A percentile compares a stretch with the other conserved stretches of the same genome.
phyloP scores from a whole-genome alignment of 2,113 vertebrate species.

The Heterochromis multidens region DNA sequence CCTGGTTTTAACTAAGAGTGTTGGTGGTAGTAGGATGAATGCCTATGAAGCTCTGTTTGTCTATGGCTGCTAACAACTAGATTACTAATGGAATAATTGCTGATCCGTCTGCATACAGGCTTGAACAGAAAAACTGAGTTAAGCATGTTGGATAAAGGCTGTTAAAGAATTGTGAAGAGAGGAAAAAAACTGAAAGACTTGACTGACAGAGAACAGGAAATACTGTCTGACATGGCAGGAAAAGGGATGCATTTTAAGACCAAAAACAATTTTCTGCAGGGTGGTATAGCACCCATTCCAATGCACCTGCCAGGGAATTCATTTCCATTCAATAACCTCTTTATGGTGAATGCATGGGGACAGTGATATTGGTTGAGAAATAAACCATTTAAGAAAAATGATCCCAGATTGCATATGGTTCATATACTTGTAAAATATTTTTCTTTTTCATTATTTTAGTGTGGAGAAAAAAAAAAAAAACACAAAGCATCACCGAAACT shows the following conservation, averaged over 20 bases:
- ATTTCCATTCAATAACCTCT: conserved; percentile 43
- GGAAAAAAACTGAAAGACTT: not conserved
- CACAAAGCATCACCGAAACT: not conserved
- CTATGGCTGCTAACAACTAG: not conserved
- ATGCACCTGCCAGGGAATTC: conserved; percentile 30
- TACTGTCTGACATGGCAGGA: not conserved
- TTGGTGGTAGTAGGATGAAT: not conserved
- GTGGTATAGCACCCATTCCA: not conserved
- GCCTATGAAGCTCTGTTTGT: not conserved
- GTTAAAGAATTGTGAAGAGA: not conserved
- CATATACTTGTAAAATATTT: not conserved
- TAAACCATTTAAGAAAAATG: conserved; percentile 11
- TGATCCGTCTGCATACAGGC: not conserved
- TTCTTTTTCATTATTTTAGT: not conserved
- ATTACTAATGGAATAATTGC: not conserved
- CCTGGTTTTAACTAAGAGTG: not conserved
- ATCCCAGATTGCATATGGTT: not conserved
- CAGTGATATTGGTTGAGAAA: conserved; percentile 1
- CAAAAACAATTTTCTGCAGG: conserved; percentile 3
- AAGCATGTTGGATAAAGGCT: not conserved
- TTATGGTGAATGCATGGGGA: conserved; percentile 22
- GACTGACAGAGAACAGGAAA: not conserved
- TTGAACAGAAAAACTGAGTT: not conserved
- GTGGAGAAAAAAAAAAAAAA: not conserved
- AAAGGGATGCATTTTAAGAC: not conserved